phyloP scores from a whole-genome alignment of 2,113 vertebrate genomes.

The Labeo rohita region DNA sequence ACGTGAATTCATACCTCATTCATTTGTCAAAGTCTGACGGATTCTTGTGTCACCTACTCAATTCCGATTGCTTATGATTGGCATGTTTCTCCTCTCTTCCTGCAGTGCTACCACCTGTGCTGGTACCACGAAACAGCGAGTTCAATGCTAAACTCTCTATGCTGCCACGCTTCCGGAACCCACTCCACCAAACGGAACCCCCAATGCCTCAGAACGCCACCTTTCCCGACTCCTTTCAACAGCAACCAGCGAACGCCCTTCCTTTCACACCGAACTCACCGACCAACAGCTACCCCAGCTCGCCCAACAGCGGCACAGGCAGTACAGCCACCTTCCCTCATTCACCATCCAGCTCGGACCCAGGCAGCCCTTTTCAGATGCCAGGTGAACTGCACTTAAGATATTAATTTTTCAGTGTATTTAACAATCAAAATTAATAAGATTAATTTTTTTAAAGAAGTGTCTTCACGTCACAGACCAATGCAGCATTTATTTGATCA shows the following conservation, averaged over 20 bases:
- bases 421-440: not conserved
- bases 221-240: conserved; percentile 89
- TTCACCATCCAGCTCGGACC: conserved; percentile 94
- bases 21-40: not conserved
- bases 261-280: conserved; percentile 82
- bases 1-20: not conserved
- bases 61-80: not conserved
- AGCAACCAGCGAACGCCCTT: conserved; percentile 78
- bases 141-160: conserved; percentile 98
- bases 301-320: conserved; percentile 82
- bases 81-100: conserved; percentile 34
- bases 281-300: conserved; percentile 92
- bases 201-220: conserved; percentile 98
- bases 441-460: not conserved
- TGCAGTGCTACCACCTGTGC: conserved; percentile 93
- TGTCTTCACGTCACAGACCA: not conserved
- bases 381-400: conserved; percentile 81
- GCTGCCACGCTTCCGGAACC: conserved; percentile 93
- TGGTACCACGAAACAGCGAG: conserved; percentile 97
- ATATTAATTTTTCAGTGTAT: not conserved
- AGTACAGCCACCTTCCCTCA: conserved; percentile 93
- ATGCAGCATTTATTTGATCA: not conserved
- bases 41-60: not conserved
- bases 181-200: conserved; percentile 91
- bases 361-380: conserved; percentile 97